Base-by-base conservation (phyloP, 1,140 invertebrate genomes). In the Bombus soroeensis region DNA sequence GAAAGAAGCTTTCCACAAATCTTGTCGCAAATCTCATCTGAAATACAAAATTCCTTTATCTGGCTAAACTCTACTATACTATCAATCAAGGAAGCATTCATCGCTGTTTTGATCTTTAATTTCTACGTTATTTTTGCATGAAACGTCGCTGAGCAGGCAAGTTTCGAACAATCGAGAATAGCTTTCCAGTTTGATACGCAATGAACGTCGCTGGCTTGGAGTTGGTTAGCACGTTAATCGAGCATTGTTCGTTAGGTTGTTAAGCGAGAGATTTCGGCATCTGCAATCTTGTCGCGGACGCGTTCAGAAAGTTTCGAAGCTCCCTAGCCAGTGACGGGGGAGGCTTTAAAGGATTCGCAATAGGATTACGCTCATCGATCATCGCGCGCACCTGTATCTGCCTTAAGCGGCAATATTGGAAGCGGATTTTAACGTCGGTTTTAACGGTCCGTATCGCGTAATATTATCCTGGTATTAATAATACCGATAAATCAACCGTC, bases 401-500 rank as follows among this genome's bases (percentile, higher is more conserved):
- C 88, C 85, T 89, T 89, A 89, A 89, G 88, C 88, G 88, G 88
- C 85, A 89, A 89, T 89, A 89, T 89, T 87, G 88, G 88, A 83
- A 89, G 88, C 88, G 88, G 88, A 89, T 89, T 89, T 89, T 89
- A 89, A 89, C 88, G 88, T 88, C 85, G 88, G 88, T 89, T 89
- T 89, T 89, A 89, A 89, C 88, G 88, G 88, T 68, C 80, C 88
- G 88, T 89, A 89, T 89, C 88, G 84, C 88, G 88, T 89, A 89
- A 89, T 89, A 89, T 89, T 89, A 89, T 89, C 88, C 88, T 25
- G 86, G 76, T 89, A 89, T 89, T 89, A 89, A 89, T 89, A 89
- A 89, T 89, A 81, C 79, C 88, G 72, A 89, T 89, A 89, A 89
- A 89, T 89, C 88, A 89, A 89, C 84, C 85, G 76, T 81, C 88